These are phyloP conservation scores for Cyclophora punctaria DNA, from an alignment of 2,888 invertebrate genomes.

Conservation along the genomic window DNA sequence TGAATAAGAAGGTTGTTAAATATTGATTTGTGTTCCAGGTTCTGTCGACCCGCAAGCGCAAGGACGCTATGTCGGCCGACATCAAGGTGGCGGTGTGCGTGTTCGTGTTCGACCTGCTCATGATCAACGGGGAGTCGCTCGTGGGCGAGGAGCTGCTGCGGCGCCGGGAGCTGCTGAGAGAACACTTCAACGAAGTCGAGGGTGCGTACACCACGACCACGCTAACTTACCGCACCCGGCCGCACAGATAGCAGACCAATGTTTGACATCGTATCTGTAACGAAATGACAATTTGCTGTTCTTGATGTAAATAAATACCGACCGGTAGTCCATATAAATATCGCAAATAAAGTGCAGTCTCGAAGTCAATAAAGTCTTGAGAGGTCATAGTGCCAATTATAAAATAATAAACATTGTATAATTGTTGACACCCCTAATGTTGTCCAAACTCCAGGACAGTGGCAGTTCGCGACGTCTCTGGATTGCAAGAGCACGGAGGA, in stretches of 20 bases:
- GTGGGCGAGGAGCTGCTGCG: constrained; percentile 84
- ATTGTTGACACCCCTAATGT: too few species aligned
- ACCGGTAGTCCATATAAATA: too few species aligned
- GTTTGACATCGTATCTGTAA: too few species aligned
- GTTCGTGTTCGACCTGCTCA: constrained; percentile 96
- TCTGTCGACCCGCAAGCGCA: constrained; percentile 94
- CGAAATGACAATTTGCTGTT: too few species aligned
- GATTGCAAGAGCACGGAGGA: constrained; percentile 92
- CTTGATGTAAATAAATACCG: too few species aligned
- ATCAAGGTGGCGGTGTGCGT: constrained; percentile 90
- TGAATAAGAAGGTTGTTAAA: background rate
- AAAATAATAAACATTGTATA: too few species aligned
- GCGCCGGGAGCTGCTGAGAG: constrained; percentile 82
- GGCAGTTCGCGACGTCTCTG: constrained; percentile 88
- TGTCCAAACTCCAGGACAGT: constrained; percentile 73
- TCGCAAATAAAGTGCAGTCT: too few species aligned
- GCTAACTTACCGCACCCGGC: background rate
- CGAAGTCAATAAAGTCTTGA: too few species aligned
- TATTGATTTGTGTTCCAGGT: constrained; percentile 53
- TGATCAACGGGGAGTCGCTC: constrained; percentile 89
- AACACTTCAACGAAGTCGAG: constrained; percentile 80
- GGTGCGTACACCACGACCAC: constrained; percentile 44
- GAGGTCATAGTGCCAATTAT: too few species aligned
- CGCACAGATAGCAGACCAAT: too few species aligned
- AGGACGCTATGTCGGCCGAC: constrained; percentile 76